Base-by-base conservation (phyloP, 64 coral and sea anemone genomes). In the Actinia tenebrosa region DNA sequence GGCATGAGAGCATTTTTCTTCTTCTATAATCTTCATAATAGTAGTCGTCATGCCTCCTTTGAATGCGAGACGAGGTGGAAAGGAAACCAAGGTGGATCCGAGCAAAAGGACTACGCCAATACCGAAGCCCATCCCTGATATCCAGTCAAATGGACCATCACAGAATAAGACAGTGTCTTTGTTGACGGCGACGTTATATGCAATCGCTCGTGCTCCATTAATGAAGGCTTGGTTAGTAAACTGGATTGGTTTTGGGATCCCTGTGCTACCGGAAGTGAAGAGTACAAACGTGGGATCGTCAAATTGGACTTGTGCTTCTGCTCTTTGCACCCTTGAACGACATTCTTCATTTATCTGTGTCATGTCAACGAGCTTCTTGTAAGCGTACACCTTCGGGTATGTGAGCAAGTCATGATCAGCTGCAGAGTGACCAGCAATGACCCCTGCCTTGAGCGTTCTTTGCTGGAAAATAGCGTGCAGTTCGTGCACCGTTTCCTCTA, bases 261-360 rank as follows among this genome's bases (percentile, higher is more conserved):
- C 86, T 72, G 86, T 87, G 37, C 64, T 75, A 42, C 86, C 86
- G 53, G 86, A 87, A 87, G 86, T 87, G 13, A 72, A 75, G 10
- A 87, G 5, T 7, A 87, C 64, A 17, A 87, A 26, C 16, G 64
- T 19, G 7, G 86, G 86, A 42, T 87, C 64, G 11, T 87, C 86
- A 16, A 87, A 72, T 18, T 72, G 64, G 44, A 87, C 66, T 50
- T 87, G 4, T 1, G 60, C 69, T 19, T 77, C 14, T 19, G 69
- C 86, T 50, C 43, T 44, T 18, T 60, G 19, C 4, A 85, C 15
- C 16, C 3, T 72, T 27, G 68, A 10, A 14, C 10, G n/a, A 37
- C n/a, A 30, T 30, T 72, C 25, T 27, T 30, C 25, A 72, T 72
- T 72, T 8, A 72, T 37, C 4, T 37, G n/a, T 72, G 83, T 20